Base-by-base conservation (phyloP, 1,140 invertebrate species). In the Zaprionus davidi region DNA sequence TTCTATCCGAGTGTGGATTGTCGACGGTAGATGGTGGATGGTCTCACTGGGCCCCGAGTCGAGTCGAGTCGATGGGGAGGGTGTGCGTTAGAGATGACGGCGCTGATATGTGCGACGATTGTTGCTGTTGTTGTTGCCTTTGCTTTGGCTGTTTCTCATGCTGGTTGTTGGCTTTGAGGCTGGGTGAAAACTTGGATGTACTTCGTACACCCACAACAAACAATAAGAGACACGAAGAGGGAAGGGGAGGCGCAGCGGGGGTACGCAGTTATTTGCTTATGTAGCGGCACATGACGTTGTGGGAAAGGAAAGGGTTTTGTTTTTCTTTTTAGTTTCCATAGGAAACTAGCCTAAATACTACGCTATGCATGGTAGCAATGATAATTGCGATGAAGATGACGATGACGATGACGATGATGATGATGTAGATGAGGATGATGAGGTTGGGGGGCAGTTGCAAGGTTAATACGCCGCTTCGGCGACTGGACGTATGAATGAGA, bases 261-360 rank as follows among this genome's bases (percentile, higher is more conserved):
- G 38, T 76, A 71, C 69, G 69, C 74, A 63, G 69, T 63, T 81
- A 81, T 81, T 85, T 85, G 68, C 74, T 65, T 83, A 77, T 83
- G 68, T 83, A 83, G 81, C 81, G 81, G 81, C 81, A 82, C 81
- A 66, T 79, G 71, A 71, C 38, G 60, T 49, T 73, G 60, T 84
- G 81, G 81, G 81, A 83, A 83, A 64, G 60, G 17, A 78, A 81
- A 76, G 74, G 62, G 74, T 72, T 46, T 71, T 76, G 60, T 71
- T 57, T 72, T 65, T 65, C 60, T 66, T 59, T 64, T 17, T 49
- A 57, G 58, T 71, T 65, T 49, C 26, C 34, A 63, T 70, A 75
- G 24, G 67, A 63, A 75, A 64, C 74, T 76, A 72, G 74, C 70
- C 74, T 63, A 76, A 76, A 76, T 76, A 76, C 62, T 76, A 76